Evolutionary conservation across 1,140 invertebrate genomes (phyloP).

Genomic region (Riptortus pedestris): DNA sequence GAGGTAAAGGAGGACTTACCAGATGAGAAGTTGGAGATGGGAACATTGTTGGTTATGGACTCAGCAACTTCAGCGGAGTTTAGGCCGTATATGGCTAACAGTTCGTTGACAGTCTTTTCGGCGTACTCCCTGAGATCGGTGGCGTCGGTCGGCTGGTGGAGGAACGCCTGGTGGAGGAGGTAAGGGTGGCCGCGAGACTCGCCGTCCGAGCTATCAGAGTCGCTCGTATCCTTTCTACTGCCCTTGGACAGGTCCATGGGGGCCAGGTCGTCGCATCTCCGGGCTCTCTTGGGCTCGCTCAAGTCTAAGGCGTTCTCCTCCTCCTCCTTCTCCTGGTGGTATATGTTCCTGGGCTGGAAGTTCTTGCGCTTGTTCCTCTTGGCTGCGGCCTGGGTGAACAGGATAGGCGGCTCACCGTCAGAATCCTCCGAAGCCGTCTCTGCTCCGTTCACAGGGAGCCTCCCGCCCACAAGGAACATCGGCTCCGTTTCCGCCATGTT

Average conservation of each 20-base stretch:
- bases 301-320: conserved; percentile 20
- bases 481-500: conserved; percentile 34
- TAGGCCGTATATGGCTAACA: conserved; percentile 47
- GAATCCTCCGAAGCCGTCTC: conserved; percentile 31
- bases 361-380: conserved; percentile 42
- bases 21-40: conserved; percentile 39
- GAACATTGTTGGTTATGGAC: conserved; percentile 38
- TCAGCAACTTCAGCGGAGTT: conserved; percentile 38
- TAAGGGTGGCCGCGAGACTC: conserved; percentile 27
- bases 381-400: conserved; percentile 16
- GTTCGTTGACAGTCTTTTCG: conserved; percentile 48
- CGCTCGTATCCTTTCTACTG: not conserved
- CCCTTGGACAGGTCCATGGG: conserved; percentile 32
- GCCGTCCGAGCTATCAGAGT: conserved; percentile 27
- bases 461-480: conserved; percentile 31
- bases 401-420: conserved; percentile 30
- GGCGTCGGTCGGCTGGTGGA: conserved; percentile 33
- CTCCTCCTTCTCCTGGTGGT: conserved; percentile 33
- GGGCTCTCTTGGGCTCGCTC: conserved; percentile 3
- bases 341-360: conserved; percentile 42
- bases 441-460: conserved; percentile 25
- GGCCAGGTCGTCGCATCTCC: conserved; percentile 7
- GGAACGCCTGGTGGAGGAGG: conserved; percentile 31
- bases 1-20: conserved; percentile 38
- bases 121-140: conserved; percentile 46